These are phyloP conservation scores for Drosophila atripex DNA, from an alignment of 2,888 invertebrate species.

Conservation along the genomic window DNA sequence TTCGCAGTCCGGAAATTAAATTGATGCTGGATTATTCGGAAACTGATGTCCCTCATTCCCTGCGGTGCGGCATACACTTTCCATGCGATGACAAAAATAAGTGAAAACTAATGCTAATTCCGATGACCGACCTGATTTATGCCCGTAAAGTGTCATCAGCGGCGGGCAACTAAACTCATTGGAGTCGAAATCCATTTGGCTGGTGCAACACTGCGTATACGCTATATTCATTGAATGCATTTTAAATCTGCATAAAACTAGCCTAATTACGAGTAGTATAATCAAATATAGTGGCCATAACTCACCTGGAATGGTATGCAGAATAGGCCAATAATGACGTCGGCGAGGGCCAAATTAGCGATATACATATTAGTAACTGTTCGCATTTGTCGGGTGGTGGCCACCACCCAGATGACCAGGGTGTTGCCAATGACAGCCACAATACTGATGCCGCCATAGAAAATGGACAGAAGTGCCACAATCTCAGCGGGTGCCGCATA, in stretches of 20 bases:
- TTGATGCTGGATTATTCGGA: conserved; percentile 60
- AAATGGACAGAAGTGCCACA: conserved; percentile 89
- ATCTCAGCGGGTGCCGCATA: conserved; percentile 91
- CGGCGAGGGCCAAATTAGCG: conserved; percentile 93
- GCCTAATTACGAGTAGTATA: conserved; percentile 10
- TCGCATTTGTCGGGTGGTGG: conserved; percentile 91
- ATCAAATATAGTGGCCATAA: conserved; percentile 8
- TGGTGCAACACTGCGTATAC: conserved; percentile 47
- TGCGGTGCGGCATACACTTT: conserved; percentile 21
- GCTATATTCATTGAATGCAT: conserved; percentile 51
- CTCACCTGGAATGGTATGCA: conserved; percentile 91
- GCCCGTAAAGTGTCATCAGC: conserved; percentile 60
- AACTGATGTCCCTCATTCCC: conserved; percentile 47
- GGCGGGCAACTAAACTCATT: conserved; percentile 51
- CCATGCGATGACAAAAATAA: conserved; percentile 43
- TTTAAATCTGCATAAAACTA: conserved; percentile 11
- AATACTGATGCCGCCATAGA: conserved; percentile 92
- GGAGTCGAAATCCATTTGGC: conserved; percentile 38
- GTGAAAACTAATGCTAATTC: conserved; percentile 66
- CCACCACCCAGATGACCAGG: conserved; percentile 93
- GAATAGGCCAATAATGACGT: conserved; percentile 93
- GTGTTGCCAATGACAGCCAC: conserved; percentile 92
- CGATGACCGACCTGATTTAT: conserved; percentile 63
- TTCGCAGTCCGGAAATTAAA: conserved; percentile 73
- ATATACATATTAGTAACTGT: conserved; percentile 94